A percentile compares a stretch with the other conserved stretches of the same genome.
Evolutionary conservation across 1,140 invertebrate species (phyloP).

Genomic region (Brachionus paranguensis): DNA sequence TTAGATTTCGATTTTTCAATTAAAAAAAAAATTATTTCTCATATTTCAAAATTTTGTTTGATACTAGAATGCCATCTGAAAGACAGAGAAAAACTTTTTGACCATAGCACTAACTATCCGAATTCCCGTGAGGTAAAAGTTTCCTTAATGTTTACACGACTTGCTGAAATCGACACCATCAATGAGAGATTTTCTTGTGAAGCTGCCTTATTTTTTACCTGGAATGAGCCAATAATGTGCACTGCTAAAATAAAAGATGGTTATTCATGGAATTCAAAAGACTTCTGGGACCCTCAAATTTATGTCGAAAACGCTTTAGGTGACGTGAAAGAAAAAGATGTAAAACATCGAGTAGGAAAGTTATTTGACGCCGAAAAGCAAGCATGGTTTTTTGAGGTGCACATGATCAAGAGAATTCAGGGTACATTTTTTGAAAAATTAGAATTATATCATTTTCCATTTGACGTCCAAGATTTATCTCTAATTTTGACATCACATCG

Average conservation of each 20-base stretch:
- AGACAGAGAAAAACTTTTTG: not conserved
- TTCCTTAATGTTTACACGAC: not conserved
- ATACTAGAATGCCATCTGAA: not conserved
- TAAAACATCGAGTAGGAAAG: not conserved
- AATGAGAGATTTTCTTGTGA: conserved; percentile 18
- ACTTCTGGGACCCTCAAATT: not conserved
- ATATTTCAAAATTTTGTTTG: too few relatives aligned
- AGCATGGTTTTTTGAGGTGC: not conserved
- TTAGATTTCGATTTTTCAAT: too few relatives aligned
- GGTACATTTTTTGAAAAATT: conserved; percentile 18
- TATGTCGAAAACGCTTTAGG: conserved; percentile 1
- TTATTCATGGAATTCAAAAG: not conserved
- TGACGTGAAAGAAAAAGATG: conserved; percentile 22
- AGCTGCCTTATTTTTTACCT: not conserved
- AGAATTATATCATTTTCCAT: conserved; percentile 17
- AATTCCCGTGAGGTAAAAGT: conserved; percentile 9
- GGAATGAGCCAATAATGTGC: not conserved
- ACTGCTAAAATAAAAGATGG: not conserved
- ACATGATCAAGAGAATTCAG: conserved; percentile 18
- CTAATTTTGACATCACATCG: not conserved
- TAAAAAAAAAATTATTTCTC: too few relatives aligned
- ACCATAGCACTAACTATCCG: not conserved
- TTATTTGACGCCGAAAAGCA: not conserved
- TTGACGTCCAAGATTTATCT: conserved; percentile 22
- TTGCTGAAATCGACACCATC: conserved; percentile 5